Conservation (phyloP, 2,888 invertebrate species). For the Philonicus albiceps region DNA sequence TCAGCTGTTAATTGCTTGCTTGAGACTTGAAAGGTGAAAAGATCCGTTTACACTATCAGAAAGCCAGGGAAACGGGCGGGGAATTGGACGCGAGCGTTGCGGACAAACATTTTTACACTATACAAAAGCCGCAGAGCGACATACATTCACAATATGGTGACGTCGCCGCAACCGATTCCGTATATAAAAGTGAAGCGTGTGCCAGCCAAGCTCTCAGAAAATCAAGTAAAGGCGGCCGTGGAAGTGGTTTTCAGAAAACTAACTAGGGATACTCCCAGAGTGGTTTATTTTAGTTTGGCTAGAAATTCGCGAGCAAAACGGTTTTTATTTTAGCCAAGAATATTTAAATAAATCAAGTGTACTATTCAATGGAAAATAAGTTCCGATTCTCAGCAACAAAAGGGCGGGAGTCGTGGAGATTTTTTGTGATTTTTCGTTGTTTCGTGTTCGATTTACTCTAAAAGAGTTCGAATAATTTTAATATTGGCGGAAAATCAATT, state of each 20-base stretch:
- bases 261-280: not conserved
- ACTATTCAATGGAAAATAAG: not conserved
- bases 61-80: not conserved
- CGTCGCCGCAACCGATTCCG: not conserved
- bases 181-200: conserved; percentile 35
- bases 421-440: not conserved
- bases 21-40: not conserved
- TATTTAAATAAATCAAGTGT: not conserved
- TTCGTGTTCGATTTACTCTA: conserved; percentile 9
- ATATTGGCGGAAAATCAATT: not conserved
- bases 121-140: not conserved
- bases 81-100: not conserved
- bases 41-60: not conserved
- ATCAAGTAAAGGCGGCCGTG: conserved; percentile 23
- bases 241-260: conserved; percentile 25
- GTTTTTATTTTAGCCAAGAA: not conserved
- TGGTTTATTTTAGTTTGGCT: conserved; percentile 22
- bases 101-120: not conserved
- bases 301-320: conserved; percentile 1
- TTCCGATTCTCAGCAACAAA: not conserved
- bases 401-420: not conserved
- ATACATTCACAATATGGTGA: not conserved
- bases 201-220: conserved; percentile 39
- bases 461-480: not conserved
- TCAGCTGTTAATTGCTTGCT: not conserved